phyloP scores from a whole-genome alignment of 2,797 vertebrate genomes.

The Scolopax rusticola region DNA sequence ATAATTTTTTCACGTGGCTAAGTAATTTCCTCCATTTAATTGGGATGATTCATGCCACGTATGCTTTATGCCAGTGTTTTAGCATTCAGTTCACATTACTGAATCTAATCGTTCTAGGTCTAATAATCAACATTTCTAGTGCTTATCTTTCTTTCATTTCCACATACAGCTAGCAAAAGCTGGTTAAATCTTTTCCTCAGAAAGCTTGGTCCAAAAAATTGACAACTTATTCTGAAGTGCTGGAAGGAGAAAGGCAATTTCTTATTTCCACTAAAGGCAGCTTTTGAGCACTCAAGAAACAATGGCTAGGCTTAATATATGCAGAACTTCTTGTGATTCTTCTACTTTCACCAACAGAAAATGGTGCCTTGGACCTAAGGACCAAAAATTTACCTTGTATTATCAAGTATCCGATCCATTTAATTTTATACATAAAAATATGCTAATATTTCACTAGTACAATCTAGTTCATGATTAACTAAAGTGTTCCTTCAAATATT shows the following conservation, averaged over 20 bases:
- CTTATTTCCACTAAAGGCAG: background rate
- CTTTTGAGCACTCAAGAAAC: background rate
- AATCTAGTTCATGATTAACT: background rate
- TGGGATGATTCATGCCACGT: conserved; percentile 1
- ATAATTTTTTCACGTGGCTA: conserved; percentile 13
- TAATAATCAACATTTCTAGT: background rate
- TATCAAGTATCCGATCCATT: background rate
- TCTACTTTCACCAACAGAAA: background rate
- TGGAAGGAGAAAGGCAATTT: background rate
- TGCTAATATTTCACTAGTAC: background rate
- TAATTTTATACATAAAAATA: background rate
- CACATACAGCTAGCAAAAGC: background rate
- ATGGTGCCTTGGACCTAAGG: background rate
- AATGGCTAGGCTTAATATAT: background rate
- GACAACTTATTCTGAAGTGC: background rate
- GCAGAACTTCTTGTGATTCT: background rate
- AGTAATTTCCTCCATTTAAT: conserved; percentile 37
- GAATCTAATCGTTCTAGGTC: background rate
- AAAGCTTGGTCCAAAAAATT: background rate
- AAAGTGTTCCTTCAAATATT: background rate
- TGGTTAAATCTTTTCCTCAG: background rate
- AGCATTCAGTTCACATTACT: background rate
- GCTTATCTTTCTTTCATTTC: background rate
- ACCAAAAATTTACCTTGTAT: background rate
- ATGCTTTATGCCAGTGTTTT: background rate